These are phyloP conservation scores for Microctonus aethiopoides DNA, from an alignment of 2,888 invertebrate species.

Conservation along the genomic window DNA sequence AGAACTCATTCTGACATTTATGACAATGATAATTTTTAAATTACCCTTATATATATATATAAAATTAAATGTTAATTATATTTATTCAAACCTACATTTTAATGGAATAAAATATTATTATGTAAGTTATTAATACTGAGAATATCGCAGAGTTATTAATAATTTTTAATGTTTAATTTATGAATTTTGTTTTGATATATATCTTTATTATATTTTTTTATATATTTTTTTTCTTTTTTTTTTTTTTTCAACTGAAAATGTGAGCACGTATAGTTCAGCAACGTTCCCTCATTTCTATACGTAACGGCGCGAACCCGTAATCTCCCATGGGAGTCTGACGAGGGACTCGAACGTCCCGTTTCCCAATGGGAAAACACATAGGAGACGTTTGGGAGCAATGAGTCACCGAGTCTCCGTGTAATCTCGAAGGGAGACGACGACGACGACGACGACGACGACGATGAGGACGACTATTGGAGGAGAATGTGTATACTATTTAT, in stretches of 20 bases:
- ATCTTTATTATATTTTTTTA: neutral
- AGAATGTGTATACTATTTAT: no score
- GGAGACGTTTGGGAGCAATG: conserved; percentile 38
- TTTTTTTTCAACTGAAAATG: conserved; percentile 30
- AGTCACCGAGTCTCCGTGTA: conserved; percentile 38
- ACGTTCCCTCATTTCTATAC: conserved; percentile 33
- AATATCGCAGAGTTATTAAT: neutral
- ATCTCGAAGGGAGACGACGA: conserved; percentile 36
- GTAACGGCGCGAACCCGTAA: conserved; percentile 38
- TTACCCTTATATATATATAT: neutral
- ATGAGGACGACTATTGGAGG: neutral
- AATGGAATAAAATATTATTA: neutral
- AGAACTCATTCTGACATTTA: neutral
- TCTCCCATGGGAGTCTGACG: conserved; percentile 36
- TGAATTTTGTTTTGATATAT: neutral
- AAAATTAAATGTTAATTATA: neutral
- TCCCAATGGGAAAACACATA: conserved; percentile 37
- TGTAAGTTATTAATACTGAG: neutral
- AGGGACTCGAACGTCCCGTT: conserved; percentile 35
- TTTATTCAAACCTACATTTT: neutral
- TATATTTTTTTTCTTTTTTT: neutral
- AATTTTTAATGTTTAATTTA: neutral
- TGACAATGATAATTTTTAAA: conserved; percentile 4
- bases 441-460: conserved; percentile 7
- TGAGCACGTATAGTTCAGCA: conserved; percentile 21